These are phyloP conservation scores for Tenthredo mesomela DNA, from an alignment of 2,888 invertebrate genomes.

Conservation along the genomic window DNA sequence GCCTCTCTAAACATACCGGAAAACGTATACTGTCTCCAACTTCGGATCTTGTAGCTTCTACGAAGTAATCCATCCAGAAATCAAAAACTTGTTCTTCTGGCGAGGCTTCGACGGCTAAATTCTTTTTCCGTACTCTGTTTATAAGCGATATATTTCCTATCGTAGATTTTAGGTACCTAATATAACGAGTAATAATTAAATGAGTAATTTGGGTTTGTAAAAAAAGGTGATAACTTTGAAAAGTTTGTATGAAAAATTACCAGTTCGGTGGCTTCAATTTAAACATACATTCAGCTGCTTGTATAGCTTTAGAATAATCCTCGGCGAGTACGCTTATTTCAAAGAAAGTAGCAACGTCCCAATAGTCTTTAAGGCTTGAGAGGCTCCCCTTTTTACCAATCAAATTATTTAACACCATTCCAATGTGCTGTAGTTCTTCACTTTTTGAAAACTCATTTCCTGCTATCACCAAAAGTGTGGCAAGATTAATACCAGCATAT, in stretches of 20 bases:
- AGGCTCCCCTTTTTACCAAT: constrained; percentile 99
- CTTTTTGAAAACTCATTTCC: constrained; percentile 97
- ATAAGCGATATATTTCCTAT: constrained; percentile 97
- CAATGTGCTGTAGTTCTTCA: constrained; percentile 94
- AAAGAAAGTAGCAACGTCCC: constrained; percentile 99
- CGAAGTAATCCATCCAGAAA: constrained; percentile 99
- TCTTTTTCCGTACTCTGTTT: constrained; percentile 91
- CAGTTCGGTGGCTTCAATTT: constrained; percentile 94
- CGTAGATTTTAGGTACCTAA: constrained; percentile 95
- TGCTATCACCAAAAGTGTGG: constrained; percentile 96
- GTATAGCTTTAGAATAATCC: constrained; percentile 97
- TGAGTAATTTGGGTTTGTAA: background rate
- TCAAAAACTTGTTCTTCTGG: constrained; percentile 94
- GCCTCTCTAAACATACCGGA: constrained; percentile 84
- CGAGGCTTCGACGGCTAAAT: constrained; percentile 85
- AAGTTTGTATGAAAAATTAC: constrained; percentile 73
- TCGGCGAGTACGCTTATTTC: constrained; percentile 98
- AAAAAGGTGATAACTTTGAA: background rate
- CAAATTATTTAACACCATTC: constrained; percentile 96
- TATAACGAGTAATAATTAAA: background rate
- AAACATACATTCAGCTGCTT: constrained; percentile 97
- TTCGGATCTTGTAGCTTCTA: constrained; percentile 93
- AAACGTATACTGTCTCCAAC: constrained; percentile 92
- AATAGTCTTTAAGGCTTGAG: constrained; percentile 95
- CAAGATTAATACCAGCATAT: constrained; percentile 99